These are phyloP conservation scores for Cydia fagiglandana DNA, from an alignment of 1,140 invertebrate genomes.

Conservation along the genomic window DNA sequence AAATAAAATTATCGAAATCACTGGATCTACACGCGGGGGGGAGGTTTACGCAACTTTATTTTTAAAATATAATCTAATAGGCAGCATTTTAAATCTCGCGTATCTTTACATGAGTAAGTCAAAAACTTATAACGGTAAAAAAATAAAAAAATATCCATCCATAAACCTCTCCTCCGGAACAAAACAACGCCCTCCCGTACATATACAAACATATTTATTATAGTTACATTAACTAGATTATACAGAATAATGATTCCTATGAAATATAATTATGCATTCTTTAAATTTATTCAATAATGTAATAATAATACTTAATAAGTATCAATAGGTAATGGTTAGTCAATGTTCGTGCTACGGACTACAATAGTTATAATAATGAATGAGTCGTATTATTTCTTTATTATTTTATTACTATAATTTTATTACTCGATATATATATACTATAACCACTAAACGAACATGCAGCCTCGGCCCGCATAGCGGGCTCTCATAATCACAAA, in stretches of 20 bases:
- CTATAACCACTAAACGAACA: conserved; percentile 73
- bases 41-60: conserved; percentile 76
- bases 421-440: conserved; percentile 64
- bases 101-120: conserved; percentile 75
- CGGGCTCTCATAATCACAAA: conserved; percentile 74
- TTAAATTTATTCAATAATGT: conserved; percentile 78
- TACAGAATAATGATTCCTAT: conserved; percentile 81
- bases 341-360: conserved; percentile 76
- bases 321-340: conserved; percentile 78
- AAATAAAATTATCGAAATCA: conserved; percentile 79
- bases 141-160: conserved; percentile 79
- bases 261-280: conserved; percentile 80
- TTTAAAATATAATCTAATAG: conserved; percentile 80
- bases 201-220: conserved; percentile 78
- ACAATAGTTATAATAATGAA: conserved; percentile 78
- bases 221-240: conserved; percentile 81
- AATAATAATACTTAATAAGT: conserved; percentile 79
- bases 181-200: conserved; percentile 73
- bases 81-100: conserved; percentile 73
- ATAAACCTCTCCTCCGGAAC: conserved; percentile 72
- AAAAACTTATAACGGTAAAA: conserved; percentile 79
- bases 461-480: conserved; percentile 69
- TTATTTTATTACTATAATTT: conserved; percentile 72
- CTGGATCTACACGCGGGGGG: conserved; percentile 72
- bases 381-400: conserved; percentile 76